Evolutionary conservation across 35 echinoderm and acorn worm genomes (phyloP).

Genomic region (Heliocidaris erythrogramma): DNA sequence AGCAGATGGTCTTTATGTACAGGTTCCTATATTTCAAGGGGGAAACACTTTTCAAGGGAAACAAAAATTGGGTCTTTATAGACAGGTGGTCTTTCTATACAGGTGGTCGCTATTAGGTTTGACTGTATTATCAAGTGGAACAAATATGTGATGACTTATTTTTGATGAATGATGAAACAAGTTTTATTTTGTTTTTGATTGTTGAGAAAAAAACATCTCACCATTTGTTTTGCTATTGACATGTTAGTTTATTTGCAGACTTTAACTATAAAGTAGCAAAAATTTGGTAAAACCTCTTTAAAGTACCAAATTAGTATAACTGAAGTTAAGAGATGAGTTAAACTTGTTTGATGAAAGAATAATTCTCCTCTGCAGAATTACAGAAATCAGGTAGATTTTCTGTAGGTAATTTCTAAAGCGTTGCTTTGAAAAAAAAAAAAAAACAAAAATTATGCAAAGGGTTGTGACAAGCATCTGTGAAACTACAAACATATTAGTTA

Average conservation of each 20-base stretch:
- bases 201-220: neutral
- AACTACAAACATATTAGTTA: too few relatives aligned
- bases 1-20: too few relatives aligned
- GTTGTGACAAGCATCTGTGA: too few relatives aligned
- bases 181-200: conserved; percentile 6
- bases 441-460: too few relatives aligned
- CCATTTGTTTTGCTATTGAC: neutral
- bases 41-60: too few relatives aligned
- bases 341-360: neutral
- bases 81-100: too few relatives aligned
- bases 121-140: neutral
- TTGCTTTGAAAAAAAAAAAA: too few relatives aligned
- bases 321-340: neutral
- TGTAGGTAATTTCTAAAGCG: too few relatives aligned
- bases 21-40: too few relatives aligned
- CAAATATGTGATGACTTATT: conserved; percentile 11
- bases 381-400: too few relatives aligned
- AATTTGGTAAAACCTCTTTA: neutral
- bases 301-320: neutral
- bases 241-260: neutral
- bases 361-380: neutral
- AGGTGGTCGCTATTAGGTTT: too few relatives aligned
- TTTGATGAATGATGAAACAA: conserved; percentile 6
- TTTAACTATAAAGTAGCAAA: neutral
- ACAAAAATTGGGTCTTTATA: too few relatives aligned